Percentiles rank a stretch among this genome's conserved stretches.
Evolutionary conservation across 92 coral and sea anemone species (phyloP).

Genomic region (Zoanthus solanderi): DNA sequence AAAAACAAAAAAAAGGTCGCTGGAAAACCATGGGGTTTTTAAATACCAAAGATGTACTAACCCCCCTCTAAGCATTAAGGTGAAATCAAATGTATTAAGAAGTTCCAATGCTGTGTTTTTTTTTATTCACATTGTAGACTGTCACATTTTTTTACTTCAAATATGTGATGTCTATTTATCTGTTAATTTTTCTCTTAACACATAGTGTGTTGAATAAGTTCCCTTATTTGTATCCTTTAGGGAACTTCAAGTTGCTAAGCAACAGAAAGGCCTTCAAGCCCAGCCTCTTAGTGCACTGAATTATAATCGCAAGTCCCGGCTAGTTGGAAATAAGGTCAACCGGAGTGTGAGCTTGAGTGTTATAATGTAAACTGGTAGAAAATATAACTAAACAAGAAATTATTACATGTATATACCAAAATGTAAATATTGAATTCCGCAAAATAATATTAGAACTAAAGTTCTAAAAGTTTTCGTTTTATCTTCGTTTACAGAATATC

Average conservation of each 20-base stretch:
- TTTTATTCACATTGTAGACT: no score
- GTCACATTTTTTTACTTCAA: no score
- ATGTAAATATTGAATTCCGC: slow-evolving; percentile 22
- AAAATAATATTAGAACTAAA: neutral
- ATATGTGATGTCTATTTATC: no score
- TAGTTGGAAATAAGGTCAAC: slow-evolving; percentile 90
- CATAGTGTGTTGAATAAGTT: no score
- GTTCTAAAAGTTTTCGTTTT: neutral
- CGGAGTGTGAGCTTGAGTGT: slow-evolving; percentile 97
- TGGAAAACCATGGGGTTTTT: no score
- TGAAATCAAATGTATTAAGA: no score
- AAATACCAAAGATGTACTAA: no score
- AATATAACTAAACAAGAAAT: neutral
- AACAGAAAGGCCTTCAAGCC: slow-evolving; percentile 46
- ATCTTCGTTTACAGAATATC: neutral
- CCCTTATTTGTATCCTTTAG: neutral
- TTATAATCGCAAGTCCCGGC: slow-evolving; percentile 75
- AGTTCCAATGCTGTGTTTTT: no score
- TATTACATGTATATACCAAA: slow-evolving; percentile 24
- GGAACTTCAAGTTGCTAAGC: slow-evolving; percentile 51
- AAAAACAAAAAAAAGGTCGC: no score
- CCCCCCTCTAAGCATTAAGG: no score
- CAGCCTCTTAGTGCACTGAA: slow-evolving; percentile 60
- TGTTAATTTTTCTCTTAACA: no score
- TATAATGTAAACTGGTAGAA: slow-evolving; percentile 69